Conservation (phyloP, 2,113 vertebrate genomes). For the Eulemur macaco region DNA sequence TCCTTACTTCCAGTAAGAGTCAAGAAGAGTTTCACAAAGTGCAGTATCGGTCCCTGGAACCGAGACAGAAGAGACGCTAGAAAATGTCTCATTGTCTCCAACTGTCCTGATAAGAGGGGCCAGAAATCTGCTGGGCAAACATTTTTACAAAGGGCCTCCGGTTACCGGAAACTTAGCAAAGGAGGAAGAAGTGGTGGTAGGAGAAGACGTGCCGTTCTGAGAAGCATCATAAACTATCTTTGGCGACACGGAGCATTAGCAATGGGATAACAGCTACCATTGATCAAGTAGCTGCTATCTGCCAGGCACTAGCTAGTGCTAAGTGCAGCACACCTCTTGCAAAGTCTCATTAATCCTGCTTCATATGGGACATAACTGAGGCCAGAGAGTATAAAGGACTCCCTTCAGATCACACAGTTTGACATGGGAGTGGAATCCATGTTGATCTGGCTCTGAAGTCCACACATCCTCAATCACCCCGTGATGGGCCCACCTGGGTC, state of each 20-base stretch:
- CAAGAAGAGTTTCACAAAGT: conserved; percentile 49
- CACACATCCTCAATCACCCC: background rate
- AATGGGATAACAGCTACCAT: rapidly evolving
- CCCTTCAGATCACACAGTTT: too few species aligned
- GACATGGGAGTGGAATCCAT: background rate
- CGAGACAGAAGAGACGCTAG: background rate
- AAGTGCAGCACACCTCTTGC: background rate
- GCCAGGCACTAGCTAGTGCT: background rate
- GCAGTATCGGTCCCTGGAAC: background rate
- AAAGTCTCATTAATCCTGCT: background rate
- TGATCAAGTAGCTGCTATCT: too few species aligned
- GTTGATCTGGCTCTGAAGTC: background rate
- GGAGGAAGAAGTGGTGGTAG: background rate
- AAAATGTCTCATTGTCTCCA: background rate
- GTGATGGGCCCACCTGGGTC: background rate
- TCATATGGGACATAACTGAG: background rate
- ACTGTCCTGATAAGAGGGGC: background rate
- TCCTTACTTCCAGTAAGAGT: conserved; percentile 69
- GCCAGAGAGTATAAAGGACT: background rate
- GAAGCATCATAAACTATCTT: background rate
- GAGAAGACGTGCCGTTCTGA: background rate
- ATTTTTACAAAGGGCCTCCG: background rate
- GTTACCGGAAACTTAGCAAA: background rate
- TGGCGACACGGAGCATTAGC: background rate
- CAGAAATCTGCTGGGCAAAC: background rate